Conservation (phyloP, 2,113 vertebrate genomes). For the Herpailurus yagouaroundi region DNA sequence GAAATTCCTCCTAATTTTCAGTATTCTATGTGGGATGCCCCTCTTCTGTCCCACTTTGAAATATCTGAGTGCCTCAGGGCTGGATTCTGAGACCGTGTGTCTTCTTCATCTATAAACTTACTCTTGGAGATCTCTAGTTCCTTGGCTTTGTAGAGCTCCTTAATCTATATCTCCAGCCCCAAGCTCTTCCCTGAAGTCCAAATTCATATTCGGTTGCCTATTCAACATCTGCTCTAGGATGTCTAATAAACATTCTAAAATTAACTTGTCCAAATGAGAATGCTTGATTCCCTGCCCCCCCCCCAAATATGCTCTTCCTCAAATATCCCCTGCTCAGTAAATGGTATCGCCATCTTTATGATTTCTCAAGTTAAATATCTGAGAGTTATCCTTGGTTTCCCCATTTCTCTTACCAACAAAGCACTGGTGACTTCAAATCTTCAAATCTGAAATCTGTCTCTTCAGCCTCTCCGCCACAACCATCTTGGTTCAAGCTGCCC, state of each 20-base stretch:
- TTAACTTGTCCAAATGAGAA: neutral
- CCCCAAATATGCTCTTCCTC: neutral
- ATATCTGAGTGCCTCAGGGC: neutral
- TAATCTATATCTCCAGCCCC: neutral
- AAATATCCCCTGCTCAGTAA: neutral
- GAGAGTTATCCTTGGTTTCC: neutral
- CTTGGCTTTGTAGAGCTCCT: neutral
- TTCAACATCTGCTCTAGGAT: neutral
- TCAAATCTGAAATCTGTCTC: neutral
- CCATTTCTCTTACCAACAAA: conserved; percentile 5
- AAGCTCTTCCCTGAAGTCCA: neutral
- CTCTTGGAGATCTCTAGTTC: neutral
- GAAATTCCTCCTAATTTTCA: neutral
- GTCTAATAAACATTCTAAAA: neutral
- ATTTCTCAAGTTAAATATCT: neutral
- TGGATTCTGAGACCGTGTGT: neutral
- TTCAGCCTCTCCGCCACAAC: neutral
- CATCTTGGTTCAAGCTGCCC: neutral
- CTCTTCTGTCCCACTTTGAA: neutral
- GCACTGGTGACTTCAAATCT: neutral
- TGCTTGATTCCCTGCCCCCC: neutral
- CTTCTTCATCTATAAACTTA: neutral
- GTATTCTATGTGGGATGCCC: neutral
- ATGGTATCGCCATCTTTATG: neutral
- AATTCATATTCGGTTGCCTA: neutral